Evolutionary conservation across 2,888 invertebrate genomes (phyloP).

Genomic region (Mylabris sibirica): DNA sequence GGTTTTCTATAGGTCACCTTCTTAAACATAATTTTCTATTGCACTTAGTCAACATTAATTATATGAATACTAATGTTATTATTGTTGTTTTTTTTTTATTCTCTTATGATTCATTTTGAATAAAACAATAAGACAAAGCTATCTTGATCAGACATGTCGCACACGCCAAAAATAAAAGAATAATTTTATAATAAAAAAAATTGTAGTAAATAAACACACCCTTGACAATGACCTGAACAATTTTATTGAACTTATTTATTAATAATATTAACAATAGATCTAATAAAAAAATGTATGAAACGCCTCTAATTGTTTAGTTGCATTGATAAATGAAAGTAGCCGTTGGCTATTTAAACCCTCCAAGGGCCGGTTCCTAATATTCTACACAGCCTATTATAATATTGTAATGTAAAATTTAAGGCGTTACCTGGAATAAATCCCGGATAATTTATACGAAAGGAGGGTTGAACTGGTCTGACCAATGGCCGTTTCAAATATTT

Average conservation of each 20-base stretch:
- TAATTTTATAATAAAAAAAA: background rate
- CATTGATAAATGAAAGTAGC: slow-evolving; percentile 13
- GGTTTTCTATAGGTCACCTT: slow-evolving; percentile 46
- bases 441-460: background rate
- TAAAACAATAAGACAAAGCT: slow-evolving; percentile 24
- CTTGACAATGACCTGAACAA: slow-evolving; percentile 8
- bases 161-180: slow-evolving; percentile 22
- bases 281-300: background rate
- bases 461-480: slow-evolving; percentile 21
- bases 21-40: slow-evolving; percentile 26
- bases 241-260: background rate
- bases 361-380: slow-evolving; percentile 13
- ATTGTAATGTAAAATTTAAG: slow-evolving; percentile 20
- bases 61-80: slow-evolving; percentile 28
- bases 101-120: slow-evolving; percentile 25
- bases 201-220: background rate
- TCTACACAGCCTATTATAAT: slow-evolving; percentile 17
- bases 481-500: slow-evolving; percentile 20
- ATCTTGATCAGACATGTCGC: slow-evolving; percentile 32
- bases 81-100: slow-evolving; percentile 1
- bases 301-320: background rate
- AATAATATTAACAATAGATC: no score
- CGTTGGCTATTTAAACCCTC: slow-evolving; percentile 22
- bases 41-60: slow-evolving; percentile 27
- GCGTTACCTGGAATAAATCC: slow-evolving; percentile 30